A percentile compares a stretch with the other conserved stretches of the same genome.
Evolutionary conservation across 1,140 invertebrate genomes (phyloP).

Genomic region (Drosophila ironensis): DNA sequence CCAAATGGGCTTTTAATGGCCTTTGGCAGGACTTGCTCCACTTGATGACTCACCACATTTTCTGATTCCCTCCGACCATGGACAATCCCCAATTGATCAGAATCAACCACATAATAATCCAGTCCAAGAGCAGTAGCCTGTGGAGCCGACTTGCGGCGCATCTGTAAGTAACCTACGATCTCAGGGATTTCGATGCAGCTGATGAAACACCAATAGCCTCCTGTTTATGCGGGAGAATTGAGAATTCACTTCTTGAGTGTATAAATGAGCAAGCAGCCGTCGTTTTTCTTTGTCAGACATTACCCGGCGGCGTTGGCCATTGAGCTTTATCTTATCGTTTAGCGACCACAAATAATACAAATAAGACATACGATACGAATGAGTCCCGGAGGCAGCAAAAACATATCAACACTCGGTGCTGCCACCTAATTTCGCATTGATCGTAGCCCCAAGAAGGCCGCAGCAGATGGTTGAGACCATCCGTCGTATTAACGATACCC

Average conservation of each 20-base stretch:
- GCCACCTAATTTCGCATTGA: too few relatives aligned
- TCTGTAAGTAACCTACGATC: slow-evolving; percentile 25
- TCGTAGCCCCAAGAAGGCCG: too few relatives aligned
- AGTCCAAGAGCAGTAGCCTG: slow-evolving; percentile 20
- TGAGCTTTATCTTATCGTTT: slow-evolving; percentile 35
- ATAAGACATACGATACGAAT: slow-evolving; percentile 24
- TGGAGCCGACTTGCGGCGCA: slow-evolving; percentile 6
- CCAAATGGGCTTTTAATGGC: slow-evolving; percentile 6
- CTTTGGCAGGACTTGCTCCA: not conserved
- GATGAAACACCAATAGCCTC: not conserved
- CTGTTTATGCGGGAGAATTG: too few relatives aligned
- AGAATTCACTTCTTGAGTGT: too few relatives aligned
- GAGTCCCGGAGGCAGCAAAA: not conserved
- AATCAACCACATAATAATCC: slow-evolving; percentile 23
- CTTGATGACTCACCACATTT: slow-evolving; percentile 7
- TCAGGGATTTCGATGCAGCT: slow-evolving; percentile 11
- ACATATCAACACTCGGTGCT: slow-evolving; percentile 6
- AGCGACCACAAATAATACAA: slow-evolving; percentile 31
- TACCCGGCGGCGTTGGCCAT: slow-evolving; percentile 21
- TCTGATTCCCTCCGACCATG: slow-evolving; percentile 14
- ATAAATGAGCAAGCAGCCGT: slow-evolving; percentile 24
- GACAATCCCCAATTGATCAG: slow-evolving; percentile 24
- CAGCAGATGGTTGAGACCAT: too few relatives aligned
- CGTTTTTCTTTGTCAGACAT: slow-evolving; percentile 39
- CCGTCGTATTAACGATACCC: too few relatives aligned